Percentiles rank a stretch among this genome's conserved stretches.
phyloP scores from a whole-genome alignment of 1,140 invertebrate genomes.

The Lepidostoma basale region DNA sequence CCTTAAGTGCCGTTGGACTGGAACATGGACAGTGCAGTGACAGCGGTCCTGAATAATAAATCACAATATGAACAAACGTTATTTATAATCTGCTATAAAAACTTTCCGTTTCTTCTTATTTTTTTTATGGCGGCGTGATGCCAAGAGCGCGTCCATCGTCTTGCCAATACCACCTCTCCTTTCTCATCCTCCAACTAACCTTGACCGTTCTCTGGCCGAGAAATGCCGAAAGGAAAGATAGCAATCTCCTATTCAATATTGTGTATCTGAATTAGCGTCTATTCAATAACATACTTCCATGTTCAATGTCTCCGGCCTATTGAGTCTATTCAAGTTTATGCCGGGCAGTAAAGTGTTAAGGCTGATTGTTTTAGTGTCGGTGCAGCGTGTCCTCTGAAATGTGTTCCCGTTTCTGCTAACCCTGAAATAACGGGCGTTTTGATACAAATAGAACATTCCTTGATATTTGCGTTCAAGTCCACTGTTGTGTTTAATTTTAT shows the following conservation, averaged over 20 bases:
- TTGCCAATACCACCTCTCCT: neutral
- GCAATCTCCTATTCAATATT: too few relatives aligned
- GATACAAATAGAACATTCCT: too few relatives aligned
- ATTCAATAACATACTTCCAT: too few relatives aligned
- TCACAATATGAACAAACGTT: neutral
- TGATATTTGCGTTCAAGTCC: too few relatives aligned
- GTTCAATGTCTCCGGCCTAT: too few relatives aligned
- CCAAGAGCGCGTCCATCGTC: neutral
- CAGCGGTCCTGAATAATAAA: too few relatives aligned
- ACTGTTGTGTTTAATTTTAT: too few relatives aligned
- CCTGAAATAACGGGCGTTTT: neutral
- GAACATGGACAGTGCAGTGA: too few relatives aligned
- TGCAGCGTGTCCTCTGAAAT: neutral
- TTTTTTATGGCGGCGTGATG: slow-evolving; percentile 16
- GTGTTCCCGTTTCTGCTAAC: neutral
- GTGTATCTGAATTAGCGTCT: too few relatives aligned
- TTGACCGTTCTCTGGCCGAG: slow-evolving; percentile 19
- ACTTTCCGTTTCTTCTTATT: slow-evolving; percentile 3
- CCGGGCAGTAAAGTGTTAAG: slow-evolving; percentile 2
- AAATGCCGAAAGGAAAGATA: too few relatives aligned
- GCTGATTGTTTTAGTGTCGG: neutral
- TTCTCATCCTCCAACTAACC: neutral
- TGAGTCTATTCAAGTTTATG: too few relatives aligned
- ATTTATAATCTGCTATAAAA: slow-evolving; percentile 13
- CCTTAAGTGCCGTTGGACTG: too few relatives aligned